Evolutionary conservation across 1,140 invertebrate genomes (phyloP).

Genomic region (Tetramorium parvispinum): DNA sequence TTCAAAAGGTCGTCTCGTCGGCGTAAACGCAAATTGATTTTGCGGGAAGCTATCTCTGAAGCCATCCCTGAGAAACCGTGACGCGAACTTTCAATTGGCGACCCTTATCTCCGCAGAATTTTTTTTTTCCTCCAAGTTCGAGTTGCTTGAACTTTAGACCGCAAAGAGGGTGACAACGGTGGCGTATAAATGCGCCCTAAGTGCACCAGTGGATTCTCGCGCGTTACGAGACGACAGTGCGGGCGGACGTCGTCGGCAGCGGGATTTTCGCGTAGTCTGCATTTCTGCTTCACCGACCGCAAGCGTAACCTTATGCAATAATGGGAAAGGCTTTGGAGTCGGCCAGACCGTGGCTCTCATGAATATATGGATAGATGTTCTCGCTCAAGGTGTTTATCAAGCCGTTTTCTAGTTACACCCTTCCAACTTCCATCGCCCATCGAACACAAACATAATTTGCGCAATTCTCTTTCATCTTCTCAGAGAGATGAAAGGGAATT

Average conservation of each 20-base stretch:
- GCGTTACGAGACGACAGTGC: constrained; percentile 46
- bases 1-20: neutral
- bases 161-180: neutral
- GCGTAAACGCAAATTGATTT: constrained; percentile 37
- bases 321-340: constrained; percentile 78
- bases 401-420: constrained; percentile 78
- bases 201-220: constrained; percentile 55
- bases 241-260: constrained; percentile 47
- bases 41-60: neutral
- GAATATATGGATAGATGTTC: constrained; percentile 82
- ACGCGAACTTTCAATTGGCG: constrained; percentile 42
- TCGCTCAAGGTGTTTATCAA: constrained; percentile 81
- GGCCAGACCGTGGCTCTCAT: constrained; percentile 76
- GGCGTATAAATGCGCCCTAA: constrained; percentile 60
- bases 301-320: constrained; percentile 82
- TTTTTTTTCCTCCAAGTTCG: constrained; percentile 31
- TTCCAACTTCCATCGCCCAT: constrained; percentile 53
- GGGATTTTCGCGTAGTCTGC: constrained; percentile 76
- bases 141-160: constrained; percentile 47
- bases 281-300: constrained; percentile 81
- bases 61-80: neutral
- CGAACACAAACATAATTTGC: constrained; percentile 67
- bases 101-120: neutral
- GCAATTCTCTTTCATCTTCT: neutral
- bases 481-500: constrained; percentile 18